A percentile compares a stretch with the other conserved stretches of the same genome.
phyloP scores from a whole-genome alignment of 2,797 vertebrate genomes.

The Petrocephalus schoutedeni region DNA sequence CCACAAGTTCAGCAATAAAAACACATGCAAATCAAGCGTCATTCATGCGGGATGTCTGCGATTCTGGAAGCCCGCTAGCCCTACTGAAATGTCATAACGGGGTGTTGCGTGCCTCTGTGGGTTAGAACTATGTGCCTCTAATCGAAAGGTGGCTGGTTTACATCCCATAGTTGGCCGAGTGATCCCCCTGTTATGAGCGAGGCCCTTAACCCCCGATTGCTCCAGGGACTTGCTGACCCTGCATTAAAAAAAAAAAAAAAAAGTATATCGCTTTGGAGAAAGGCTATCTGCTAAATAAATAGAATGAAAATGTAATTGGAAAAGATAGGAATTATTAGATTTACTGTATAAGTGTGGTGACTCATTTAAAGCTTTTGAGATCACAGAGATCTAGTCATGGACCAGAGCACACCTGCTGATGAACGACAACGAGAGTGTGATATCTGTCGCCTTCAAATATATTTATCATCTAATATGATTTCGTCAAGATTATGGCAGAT shows the following conservation, averaged over 20 bases:
- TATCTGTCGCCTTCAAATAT: conserved; percentile 45
- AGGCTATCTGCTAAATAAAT: not conserved
- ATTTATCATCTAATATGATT: conserved; percentile 47
- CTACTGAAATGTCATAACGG: not conserved
- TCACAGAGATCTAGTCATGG: conserved; percentile 25
- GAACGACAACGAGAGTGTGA: conserved; percentile 38
- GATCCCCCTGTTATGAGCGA: not conserved
- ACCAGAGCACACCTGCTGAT: conserved; percentile 41
- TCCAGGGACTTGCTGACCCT: not conserved
- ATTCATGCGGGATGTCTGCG: not conserved
- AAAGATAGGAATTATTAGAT: conserved; percentile 35
- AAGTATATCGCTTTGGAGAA: not conserved
- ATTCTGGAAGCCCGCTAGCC: not conserved
- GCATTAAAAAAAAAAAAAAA: not conserved
- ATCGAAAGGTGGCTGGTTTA: not conserved
- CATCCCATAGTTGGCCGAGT: not conserved
- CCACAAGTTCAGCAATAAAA: not conserved
- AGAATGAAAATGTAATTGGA: conserved; percentile 21
- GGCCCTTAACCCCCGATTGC: not conserved
- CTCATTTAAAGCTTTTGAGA: conserved; percentile 41
- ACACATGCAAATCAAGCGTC: not conserved
- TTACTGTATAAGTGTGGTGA: conserved; percentile 34
- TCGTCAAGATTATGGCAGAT: conserved; percentile 25
- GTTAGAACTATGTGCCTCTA: not conserved
- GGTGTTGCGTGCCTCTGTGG: not conserved